Base-by-base conservation (phyloP, 2,888 invertebrate genomes). In the Dynastes tityus region DNA sequence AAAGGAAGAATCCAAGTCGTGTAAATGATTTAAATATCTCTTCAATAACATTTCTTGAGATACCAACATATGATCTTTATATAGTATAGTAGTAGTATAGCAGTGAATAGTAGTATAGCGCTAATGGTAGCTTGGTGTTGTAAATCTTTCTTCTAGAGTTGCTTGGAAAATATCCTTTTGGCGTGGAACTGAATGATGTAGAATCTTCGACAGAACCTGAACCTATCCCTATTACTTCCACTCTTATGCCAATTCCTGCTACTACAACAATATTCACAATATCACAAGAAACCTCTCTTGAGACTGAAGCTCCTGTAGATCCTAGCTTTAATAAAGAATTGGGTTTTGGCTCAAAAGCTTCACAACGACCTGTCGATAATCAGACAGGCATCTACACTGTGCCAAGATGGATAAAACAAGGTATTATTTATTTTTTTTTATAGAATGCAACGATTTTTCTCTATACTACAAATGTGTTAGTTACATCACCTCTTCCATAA, bases 81-180 rank as follows among this genome's bases (percentile, higher is more conserved):
- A 2, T 37, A 37, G 32, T 37, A 5, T 37, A 37, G 32, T 40
- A 13, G 29, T 40, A 40, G 37, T 37, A 37, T 37, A 37, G 4
- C 2, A 65, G 55, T 55, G n/a, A 1, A n/a, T n/a, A n/a, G 16
- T 55, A 55, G 55, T 55, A 22, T 22, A 51, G 16, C 49, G 40
- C 22, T 71, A 71, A 71, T 58, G 71, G 71, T 71, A 55, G 58
- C 16, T 37, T 32, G 71, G 71, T 71, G 22, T 51, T 11, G 32
- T 37, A 11, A 45, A 8, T 58, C 32, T 71, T 16, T 71, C 71
- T 55, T 71, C n/a, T 55, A 58, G 58, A 58, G 37, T 40, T 71
- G 55, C 40, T 71, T 58, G 71, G 37, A 55, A 55, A 71, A 58
- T 58, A 37, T 58, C 55, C 71, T 71, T 71, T 32, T 11, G 16